Conservation (phyloP, 2,113 vertebrate species). For the Macquaria australasica region DNA sequence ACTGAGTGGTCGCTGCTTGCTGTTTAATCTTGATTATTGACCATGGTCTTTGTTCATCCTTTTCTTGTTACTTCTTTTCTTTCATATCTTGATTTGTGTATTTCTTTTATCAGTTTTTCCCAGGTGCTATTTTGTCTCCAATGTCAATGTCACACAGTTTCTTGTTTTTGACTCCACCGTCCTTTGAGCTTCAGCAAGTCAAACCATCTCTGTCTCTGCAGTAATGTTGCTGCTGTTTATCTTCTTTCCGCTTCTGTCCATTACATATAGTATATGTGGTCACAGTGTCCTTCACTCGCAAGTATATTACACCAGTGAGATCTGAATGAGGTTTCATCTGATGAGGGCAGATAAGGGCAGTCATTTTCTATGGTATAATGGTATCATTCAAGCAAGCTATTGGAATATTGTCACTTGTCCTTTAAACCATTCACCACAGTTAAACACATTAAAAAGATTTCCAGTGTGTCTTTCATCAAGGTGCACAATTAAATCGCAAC, state of each 20-base stretch:
- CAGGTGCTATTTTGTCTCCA: neutral
- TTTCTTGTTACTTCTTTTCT: neutral
- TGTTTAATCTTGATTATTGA: neutral
- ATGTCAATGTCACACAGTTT: neutral
- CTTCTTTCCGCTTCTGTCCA: neutral
- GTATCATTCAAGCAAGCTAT: slow-evolving; percentile 3
- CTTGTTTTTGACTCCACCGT: neutral
- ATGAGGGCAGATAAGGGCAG: neutral
- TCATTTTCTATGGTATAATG: neutral
- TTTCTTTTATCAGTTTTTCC: neutral
- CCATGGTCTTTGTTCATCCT: neutral
- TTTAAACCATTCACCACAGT: neutral
- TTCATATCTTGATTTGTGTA: neutral
- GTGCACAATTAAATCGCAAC: neutral
- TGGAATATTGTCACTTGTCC: neutral
- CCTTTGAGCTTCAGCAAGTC: slow-evolving; percentile 7
- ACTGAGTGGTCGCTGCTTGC: neutral
- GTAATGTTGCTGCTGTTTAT: slow-evolving; percentile 24
- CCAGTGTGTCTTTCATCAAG: neutral
- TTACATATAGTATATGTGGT: neutral
- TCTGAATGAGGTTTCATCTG: slow-evolving; percentile 19
- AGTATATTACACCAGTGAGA: slow-evolving; percentile 11
- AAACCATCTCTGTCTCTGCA: neutral
- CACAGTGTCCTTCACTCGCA: slow-evolving; percentile 20
- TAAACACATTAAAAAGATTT: slow-evolving; percentile 9